Conservation (phyloP, 2,888 invertebrate genomes). For the Orgyia antiqua region DNA sequence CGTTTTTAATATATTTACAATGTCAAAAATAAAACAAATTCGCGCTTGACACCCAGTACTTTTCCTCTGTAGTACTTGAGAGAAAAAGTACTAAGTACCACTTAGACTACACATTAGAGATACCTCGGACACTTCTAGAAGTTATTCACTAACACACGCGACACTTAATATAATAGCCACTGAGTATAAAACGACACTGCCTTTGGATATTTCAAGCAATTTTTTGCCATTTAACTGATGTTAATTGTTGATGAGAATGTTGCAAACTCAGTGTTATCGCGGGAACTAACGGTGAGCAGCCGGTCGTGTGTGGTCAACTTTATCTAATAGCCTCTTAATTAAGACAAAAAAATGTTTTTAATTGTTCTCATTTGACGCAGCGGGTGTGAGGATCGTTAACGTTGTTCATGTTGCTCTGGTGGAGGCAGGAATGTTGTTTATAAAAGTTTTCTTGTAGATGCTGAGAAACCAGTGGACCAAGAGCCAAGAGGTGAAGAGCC, state of each 20-base stretch:
- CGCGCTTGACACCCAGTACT: no score
- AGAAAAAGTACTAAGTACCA: no score
- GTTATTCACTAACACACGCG: slow-evolving; percentile 10
- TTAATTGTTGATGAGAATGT: slow-evolving; percentile 25
- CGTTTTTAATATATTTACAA: no score
- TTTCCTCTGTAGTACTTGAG: no score
- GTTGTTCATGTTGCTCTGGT: not conserved
- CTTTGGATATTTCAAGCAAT: slow-evolving; percentile 18
- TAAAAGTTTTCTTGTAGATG: no score
- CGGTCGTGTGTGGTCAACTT: slow-evolving; percentile 35
- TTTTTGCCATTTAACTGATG: slow-evolving; percentile 24
- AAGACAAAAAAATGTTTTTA: slow-evolving; percentile 36
- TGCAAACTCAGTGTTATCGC: slow-evolving; percentile 16
- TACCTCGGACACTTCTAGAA: slow-evolving; percentile 24
- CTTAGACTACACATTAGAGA: no score
- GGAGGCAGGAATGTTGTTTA: no score
- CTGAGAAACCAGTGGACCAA: no score
- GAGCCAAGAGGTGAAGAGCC: no score
- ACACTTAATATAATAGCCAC: slow-evolving; percentile 27
- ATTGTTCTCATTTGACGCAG: slow-evolving; percentile 18
- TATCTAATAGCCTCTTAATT: slow-evolving; percentile 38
- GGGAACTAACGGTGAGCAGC: slow-evolving; percentile 30
- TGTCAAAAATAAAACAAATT: no score
- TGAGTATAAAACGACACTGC: slow-evolving; percentile 24
- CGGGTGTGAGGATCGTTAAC: not conserved